These are phyloP conservation scores for Zaprionus capensis DNA, from an alignment of 1,140 invertebrate genomes.

Conservation along the genomic window DNA sequence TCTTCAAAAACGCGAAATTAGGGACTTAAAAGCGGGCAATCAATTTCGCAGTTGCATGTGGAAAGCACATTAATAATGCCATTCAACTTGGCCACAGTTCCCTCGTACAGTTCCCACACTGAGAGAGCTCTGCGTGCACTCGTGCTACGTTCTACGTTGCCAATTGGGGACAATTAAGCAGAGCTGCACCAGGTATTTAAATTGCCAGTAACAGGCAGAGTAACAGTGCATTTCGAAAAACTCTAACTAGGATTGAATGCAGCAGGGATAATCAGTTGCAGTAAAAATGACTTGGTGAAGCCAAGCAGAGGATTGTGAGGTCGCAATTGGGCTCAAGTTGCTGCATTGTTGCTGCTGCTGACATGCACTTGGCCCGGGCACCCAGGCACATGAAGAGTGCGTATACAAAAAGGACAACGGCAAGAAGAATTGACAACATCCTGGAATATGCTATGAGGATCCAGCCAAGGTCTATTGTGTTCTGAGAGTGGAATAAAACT, in stretches of 20 bases:
- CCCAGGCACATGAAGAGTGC: conserved; percentile 6
- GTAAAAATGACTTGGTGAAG: neutral
- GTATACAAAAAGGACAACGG: conserved; percentile 12
- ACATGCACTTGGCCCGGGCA: conserved; percentile 2
- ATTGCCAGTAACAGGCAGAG: neutral
- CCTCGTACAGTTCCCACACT: neutral
- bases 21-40: conserved; percentile 32
- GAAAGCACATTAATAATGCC: conserved; percentile 50
- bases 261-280: neutral
- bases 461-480: conserved; percentile 1
- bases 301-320: neutral
- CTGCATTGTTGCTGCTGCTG: conserved; percentile 19
- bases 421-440: conserved; percentile 16
- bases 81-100: conserved; percentile 10
- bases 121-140: conserved; percentile 8
- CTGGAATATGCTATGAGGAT: neutral
- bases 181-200: neutral
- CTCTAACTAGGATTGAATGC: neutral
- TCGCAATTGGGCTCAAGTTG: conserved; percentile 12
- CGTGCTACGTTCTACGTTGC: neutral
- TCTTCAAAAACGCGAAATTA: conserved; percentile 11
- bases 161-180: conserved; percentile 15
- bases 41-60: conserved; percentile 64
- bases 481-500: conserved; percentile 18
- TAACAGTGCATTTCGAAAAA: neutral